Conservation (phyloP, 2,888 invertebrate species). For the Tridacna crocea region DNA sequence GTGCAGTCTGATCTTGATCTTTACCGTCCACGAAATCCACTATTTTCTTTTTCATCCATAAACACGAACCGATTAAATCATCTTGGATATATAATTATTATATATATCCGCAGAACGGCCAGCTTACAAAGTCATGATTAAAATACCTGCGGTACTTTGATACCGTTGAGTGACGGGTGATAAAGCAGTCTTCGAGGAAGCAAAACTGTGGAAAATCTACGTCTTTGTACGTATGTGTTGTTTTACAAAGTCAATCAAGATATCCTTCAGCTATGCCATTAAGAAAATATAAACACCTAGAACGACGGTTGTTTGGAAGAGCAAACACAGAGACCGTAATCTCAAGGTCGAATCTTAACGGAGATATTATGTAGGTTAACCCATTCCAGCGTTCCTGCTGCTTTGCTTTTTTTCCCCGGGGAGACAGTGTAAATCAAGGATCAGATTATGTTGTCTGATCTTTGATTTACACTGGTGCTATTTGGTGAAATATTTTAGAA, state of each 20-base stretch:
- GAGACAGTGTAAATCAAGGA: background rate
- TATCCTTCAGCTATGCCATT: conserved; percentile 22
- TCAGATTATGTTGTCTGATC: too few relatives aligned
- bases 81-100: too few relatives aligned
- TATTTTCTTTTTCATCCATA: too few relatives aligned
- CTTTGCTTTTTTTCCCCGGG: too few relatives aligned
- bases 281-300: conserved; percentile 19
- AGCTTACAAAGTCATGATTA: too few relatives aligned
- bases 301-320: conserved; percentile 2
- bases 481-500: too few relatives aligned
- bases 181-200: background rate
- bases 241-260: conserved; percentile 22
- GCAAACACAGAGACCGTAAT: background rate
- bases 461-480: too few relatives aligned
- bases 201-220: conserved; percentile 6
- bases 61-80: too few relatives aligned
- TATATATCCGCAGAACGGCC: too few relatives aligned
- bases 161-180: conserved; percentile 8
- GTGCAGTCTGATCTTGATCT: too few relatives aligned
- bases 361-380: background rate
- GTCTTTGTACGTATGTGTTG: background rate
- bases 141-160: too few relatives aligned
- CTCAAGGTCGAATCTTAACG: background rate
- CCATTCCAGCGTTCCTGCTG: background rate
- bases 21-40: too few relatives aligned